Base-by-base conservation (phyloP, 1,140 invertebrate genomes). In the Brachionus calyciflorus region DNA sequence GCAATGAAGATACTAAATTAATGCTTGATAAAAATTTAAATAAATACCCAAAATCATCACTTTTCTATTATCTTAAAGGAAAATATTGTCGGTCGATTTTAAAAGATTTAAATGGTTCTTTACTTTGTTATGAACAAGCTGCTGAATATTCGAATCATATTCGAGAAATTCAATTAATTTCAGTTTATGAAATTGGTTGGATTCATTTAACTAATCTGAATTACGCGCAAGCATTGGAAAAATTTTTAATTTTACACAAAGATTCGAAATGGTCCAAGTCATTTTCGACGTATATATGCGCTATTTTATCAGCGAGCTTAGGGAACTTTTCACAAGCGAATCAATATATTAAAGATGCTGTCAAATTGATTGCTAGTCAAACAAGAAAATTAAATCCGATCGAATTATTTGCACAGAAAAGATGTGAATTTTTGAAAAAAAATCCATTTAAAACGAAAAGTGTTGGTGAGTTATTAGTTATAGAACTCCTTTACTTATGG, bases 401-500 rank as follows among this genome's bases (percentile, higher is more conserved):
- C 30, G 86, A 87, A 77, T 78, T 81, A 6, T 86, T 85, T 79
- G 81, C 83, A 7, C 75, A 79, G 5, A 77, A 79, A 17, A 80
- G 81, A 68, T 84, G 85, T 14, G 82, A 84, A 77, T 81, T 81
- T 60, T 81, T 84, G 49, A 82, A 81, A 77, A 84, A 83, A 60
- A 51, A 60, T 19, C 65, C 79, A 7, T 80, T 81, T 1, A 82
- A 80, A 40, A 21, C 37, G 79, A 1, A 30, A 44, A 76, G 41
- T 44, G 80, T 80, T 80, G 90, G 88, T 81, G 86, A 87, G 77
- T 81, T 91, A 40, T 84, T 90, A 12, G 85, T 88, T 33, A 88
- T 89, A 80, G 90, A 91, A 81, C 84, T 91, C 79, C 83, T 91
- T 3, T 91, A 90, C 78, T 82, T 91, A 26, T 91, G 90, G 90